A percentile compares a stretch with the other conserved stretches of the same genome.
Evolutionary conservation across 2,113 vertebrate species (phyloP).

Genomic region (Rhinolophus ferrumequinum): DNA sequence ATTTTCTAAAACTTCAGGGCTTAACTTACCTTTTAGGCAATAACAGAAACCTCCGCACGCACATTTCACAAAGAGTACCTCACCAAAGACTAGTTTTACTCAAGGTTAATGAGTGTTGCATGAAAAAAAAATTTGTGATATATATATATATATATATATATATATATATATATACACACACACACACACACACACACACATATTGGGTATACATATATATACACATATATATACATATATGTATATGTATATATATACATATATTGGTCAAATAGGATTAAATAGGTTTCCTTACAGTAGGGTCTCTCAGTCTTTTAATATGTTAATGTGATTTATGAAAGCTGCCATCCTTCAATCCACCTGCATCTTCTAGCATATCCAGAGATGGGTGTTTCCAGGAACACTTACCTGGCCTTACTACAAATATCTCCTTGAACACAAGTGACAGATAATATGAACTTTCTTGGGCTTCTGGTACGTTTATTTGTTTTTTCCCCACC

Average conservation of each 20-base stretch:
- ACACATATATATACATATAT: too few relatives aligned
- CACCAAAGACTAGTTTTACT: background rate
- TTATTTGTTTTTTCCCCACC: background rate
- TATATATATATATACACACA: background rate
- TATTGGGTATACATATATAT: background rate
- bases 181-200: too few relatives aligned
- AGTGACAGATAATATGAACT: background rate
- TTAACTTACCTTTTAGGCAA: background rate
- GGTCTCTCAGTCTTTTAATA: background rate
- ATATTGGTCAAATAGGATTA: background rate
- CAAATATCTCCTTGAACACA: background rate
- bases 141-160: too few relatives aligned
- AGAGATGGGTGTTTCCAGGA: background rate
- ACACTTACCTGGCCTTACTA: background rate
- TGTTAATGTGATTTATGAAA: background rate
- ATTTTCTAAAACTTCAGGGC: slow-evolving; percentile 10
- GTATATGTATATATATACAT: background rate
- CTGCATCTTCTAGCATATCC: background rate
- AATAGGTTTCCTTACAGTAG: background rate
- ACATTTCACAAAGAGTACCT: background rate
- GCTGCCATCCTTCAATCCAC: background rate
- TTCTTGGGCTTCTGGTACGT: background rate
- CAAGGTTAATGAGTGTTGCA: background rate
- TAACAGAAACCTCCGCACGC: background rate
- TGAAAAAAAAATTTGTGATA: background rate